A percentile compares a stretch with the other conserved stretches of the same genome.
Conservation (phyloP, 2,113 vertebrate genomes). For the Mirza zaza region DNA sequence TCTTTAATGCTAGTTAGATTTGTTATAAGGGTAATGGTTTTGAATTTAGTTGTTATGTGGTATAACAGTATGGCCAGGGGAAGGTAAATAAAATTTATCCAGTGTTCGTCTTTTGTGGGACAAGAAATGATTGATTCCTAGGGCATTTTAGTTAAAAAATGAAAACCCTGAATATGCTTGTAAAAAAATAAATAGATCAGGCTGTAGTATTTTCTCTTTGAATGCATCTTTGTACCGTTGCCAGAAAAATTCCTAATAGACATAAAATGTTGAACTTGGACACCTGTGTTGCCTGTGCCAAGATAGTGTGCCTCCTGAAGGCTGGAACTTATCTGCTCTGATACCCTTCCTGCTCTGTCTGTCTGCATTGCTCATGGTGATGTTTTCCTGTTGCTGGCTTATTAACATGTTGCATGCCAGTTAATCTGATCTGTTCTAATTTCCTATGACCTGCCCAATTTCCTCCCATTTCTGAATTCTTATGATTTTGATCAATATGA, state of each 20-base stretch:
- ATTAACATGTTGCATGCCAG: slow-evolving; percentile 68
- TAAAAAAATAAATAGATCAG: slow-evolving; percentile 70
- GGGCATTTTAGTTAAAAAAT: slow-evolving; percentile 30
- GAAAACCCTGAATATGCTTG: slow-evolving; percentile 68
- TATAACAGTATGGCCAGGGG: not conserved
- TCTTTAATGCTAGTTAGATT: slow-evolving; percentile 44
- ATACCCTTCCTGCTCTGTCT: slow-evolving; percentile 63
- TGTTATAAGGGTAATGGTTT: slow-evolving; percentile 1
- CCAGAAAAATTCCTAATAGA: slow-evolving; percentile 48
- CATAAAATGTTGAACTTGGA: slow-evolving; percentile 39
- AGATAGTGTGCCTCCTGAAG: slow-evolving; percentile 22
- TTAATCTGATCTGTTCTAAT: slow-evolving; percentile 63
- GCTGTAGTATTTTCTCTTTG: slow-evolving; percentile 72
- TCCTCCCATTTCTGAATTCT: slow-evolving; percentile 68
- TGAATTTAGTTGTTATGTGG: slow-evolving; percentile 10
- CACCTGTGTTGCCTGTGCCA: slow-evolving; percentile 17
- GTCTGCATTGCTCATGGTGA: slow-evolving; percentile 56
- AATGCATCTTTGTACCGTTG: slow-evolving; percentile 75
- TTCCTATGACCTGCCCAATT: slow-evolving; percentile 57
- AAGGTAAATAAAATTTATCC: slow-evolving; percentile 54
- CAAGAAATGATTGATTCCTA: slow-evolving; percentile 57
- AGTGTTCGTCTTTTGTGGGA: slow-evolving; percentile 40
- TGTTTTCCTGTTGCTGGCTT: slow-evolving; percentile 63
- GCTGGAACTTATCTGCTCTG: not conserved
- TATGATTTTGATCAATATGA: slow-evolving; percentile 57